Base-by-base conservation (phyloP, 2,797 vertebrate species). In the Scleropages formosus region DNA sequence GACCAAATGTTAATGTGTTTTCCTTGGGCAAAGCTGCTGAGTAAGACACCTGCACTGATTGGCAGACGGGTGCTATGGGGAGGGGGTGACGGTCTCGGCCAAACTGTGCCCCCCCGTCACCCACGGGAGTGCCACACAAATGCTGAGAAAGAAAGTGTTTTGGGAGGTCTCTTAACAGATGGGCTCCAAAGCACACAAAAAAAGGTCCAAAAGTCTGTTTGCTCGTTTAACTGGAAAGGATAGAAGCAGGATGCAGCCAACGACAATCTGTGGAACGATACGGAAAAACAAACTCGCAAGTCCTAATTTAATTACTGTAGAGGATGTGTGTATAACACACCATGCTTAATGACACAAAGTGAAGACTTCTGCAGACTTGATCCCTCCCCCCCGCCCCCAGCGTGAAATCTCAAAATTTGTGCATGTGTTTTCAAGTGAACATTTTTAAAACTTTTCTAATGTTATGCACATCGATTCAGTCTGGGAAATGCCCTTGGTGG, bases 181-280 rank as follows among this genome's bases (percentile, higher is more conserved):
- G 81, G 81, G 73, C 63, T 74, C 74, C 67, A 70, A 51, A 70
- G 53, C 53, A 67, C 51, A 51, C 51, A 68, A 78, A 81, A 77
- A 80, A 47, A n/a, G n/a, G 56, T 22, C 44, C 70, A 73, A 70
- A 78, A 71, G 78, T 75, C 76, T 82, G 80, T 82, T 81, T 84
- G 81, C 81, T 78, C 80, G 75, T 39, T 78, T 77, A 75, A 75
- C 77, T 81, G 81, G 76, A 77, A 44, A 47, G 59, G 79, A 79
- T 80, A 73, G 82, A 82, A 82, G 77, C 74, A 78, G 74, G 75
- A 81, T 80, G 74, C 13, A 26, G 22, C 44, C 61, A 75, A 66
- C 73, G 81, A 72, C 72, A 76, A 72, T 80, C 78, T 78, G 49
- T 61, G 69, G 56, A 58, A 68, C 80, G 84, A 82, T 84, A 78